These are phyloP conservation scores for Pseudomyrmex cubaensis DNA, from an alignment of 1,140 invertebrate genomes.

Conservation along the genomic window DNA sequence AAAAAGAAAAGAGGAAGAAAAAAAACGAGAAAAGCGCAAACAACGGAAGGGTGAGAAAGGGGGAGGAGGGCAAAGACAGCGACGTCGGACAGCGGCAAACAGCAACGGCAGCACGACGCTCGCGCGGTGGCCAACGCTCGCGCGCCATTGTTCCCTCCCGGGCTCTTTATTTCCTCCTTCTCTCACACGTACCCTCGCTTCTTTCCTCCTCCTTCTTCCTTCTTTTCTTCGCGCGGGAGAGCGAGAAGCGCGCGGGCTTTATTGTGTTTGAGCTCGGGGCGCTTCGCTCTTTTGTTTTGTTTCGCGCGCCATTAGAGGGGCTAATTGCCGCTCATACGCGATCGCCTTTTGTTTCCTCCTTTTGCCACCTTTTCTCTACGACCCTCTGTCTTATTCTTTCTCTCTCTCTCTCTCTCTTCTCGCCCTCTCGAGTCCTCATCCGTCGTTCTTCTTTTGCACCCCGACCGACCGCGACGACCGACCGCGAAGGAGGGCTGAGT, in stretches of 20 bases:
- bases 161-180: conserved; percentile 69
- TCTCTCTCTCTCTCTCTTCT: conserved; percentile 6
- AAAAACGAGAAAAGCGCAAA: conserved; percentile 18
- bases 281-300: conserved; percentile 82
- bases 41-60: conserved; percentile 8
- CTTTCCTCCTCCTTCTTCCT: conserved; percentile 60
- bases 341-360: conserved; percentile 82
- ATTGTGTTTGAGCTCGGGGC: conserved; percentile 79
- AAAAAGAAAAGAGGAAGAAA: conserved; percentile 71
- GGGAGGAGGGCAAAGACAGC: conserved; percentile 36
- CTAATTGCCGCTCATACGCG: conserved; percentile 84
- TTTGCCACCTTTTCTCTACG: conserved; percentile 76
- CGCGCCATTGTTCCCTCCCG: conserved; percentile 75
- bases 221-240: conserved; percentile 25
- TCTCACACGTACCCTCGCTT: background rate
- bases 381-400: conserved; percentile 53
- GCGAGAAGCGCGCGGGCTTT: conserved; percentile 67
- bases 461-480: conserved; percentile 26
- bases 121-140: conserved; percentile 62
- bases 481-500: conserved; percentile 59
- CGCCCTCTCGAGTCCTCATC: background rate
- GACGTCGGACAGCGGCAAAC: conserved; percentile 52
- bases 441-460: conserved; percentile 6
- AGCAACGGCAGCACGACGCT: conserved; percentile 63
- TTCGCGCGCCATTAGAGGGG: conserved; percentile 84